Conservation (phyloP, 2,888 invertebrate genomes). For the Limnephilus marmoratus region DNA sequence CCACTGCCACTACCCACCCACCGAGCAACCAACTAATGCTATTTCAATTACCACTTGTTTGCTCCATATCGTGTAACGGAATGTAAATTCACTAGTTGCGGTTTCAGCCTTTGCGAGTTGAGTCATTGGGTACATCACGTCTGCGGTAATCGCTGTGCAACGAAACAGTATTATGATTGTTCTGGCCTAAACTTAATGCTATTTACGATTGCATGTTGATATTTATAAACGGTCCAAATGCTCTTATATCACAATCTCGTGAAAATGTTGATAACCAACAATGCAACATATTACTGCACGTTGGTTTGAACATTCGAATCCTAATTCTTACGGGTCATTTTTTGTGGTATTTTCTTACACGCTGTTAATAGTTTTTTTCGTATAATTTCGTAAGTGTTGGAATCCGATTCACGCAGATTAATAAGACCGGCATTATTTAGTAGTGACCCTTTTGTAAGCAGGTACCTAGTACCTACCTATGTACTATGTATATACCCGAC, state of each 20-base stretch:
- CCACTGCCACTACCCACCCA: not conserved
- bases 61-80: not conserved
- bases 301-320: not conserved
- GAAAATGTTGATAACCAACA: not conserved
- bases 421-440: not conserved
- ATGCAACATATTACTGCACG: not conserved
- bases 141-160: conserved; percentile 2
- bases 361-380: not conserved
- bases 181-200: not conserved
- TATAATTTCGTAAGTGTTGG: not conserved
- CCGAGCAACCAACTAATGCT: not conserved
- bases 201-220: too few species aligned
- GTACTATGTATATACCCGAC: conserved; percentile 7
- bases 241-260: not conserved
- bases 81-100: not conserved
- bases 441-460: conserved; percentile 31
- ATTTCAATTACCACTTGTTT: conserved; percentile 3
- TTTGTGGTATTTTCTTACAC: not conserved
- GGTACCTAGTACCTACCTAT: not conserved
- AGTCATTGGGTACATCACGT: not conserved
- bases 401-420: not conserved
- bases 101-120: not conserved
- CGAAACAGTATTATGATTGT: not conserved
- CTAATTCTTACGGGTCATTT: not conserved
- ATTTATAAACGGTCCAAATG: not conserved